Evolutionary conservation across 2,888 invertebrate genomes (phyloP).

Genomic region (Gnatocerus cornutus): DNA sequence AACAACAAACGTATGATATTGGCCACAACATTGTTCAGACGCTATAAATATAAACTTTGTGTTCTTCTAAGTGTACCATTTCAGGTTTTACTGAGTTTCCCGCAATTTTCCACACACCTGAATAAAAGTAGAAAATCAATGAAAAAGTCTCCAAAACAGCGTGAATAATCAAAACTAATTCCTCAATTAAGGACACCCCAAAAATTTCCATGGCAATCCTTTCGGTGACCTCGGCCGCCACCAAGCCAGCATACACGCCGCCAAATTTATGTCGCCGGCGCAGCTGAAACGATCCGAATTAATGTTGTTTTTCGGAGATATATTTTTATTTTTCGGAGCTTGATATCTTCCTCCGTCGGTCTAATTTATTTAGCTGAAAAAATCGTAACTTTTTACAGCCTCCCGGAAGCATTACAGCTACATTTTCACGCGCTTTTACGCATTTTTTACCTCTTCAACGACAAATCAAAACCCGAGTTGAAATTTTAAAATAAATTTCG

Average conservation of each 20-base stretch:
- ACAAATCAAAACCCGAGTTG: constrained; percentile 30
- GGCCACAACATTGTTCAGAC: too few relatives aligned
- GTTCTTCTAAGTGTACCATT: too few relatives aligned
- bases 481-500: not conserved
- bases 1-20: too few relatives aligned
- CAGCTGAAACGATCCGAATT: constrained; percentile 50
- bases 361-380: constrained; percentile 50
- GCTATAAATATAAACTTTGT: too few relatives aligned
- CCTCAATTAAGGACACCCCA: too few relatives aligned
- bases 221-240: constrained; percentile 3
- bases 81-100: too few relatives aligned
- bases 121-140: too few relatives aligned
- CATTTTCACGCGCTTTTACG: constrained; percentile 38
- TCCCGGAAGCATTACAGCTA: constrained; percentile 27
- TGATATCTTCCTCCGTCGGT: constrained; percentile 44
- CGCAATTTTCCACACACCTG: too few relatives aligned
- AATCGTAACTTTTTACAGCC: constrained; percentile 46
- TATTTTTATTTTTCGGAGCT: constrained; percentile 48
- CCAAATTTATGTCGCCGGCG: constrained; percentile 50
- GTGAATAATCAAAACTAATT: too few relatives aligned
- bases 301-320: constrained; percentile 51
- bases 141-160: too few relatives aligned
- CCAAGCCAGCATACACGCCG: constrained; percentile 26
- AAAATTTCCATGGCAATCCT: too few relatives aligned
- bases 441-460: constrained; percentile 22